Evolutionary conservation across 2,797 vertebrate species (phyloP).

Genomic region (Sternotherus odoratus): DNA sequence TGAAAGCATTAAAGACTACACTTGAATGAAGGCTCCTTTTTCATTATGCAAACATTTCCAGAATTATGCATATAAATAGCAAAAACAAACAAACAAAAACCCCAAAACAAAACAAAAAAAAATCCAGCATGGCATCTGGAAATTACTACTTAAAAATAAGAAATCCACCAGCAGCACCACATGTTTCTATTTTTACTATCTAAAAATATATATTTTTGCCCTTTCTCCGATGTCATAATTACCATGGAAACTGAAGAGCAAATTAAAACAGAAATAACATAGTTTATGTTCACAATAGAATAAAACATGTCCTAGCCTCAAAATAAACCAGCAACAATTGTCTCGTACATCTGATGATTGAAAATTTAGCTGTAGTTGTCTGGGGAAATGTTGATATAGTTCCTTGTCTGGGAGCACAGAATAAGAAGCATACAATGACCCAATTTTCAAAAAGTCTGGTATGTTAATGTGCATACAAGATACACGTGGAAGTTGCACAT

Average conservation of each 20-base stretch:
- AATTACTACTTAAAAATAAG: conserved; percentile 51
- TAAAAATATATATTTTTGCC: conserved; percentile 56
- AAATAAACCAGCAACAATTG: conserved; percentile 53
- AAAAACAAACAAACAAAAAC: neutral
- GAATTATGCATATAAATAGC: conserved; percentile 48
- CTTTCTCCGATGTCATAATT: conserved; percentile 76
- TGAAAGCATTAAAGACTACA: conserved; percentile 1
- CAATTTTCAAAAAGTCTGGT: neutral
- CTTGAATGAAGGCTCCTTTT: neutral
- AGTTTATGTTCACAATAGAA: conserved; percentile 73
- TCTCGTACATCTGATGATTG: neutral
- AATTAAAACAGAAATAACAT: conserved; percentile 78
- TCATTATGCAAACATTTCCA: conserved; percentile 44
- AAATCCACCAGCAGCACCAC: neutral
- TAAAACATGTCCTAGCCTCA: conserved; percentile 68
- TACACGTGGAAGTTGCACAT: neutral
- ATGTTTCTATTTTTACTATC: conserved; percentile 56
- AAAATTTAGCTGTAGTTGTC: conserved; percentile 28
- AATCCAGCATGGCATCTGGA: conserved; percentile 43
- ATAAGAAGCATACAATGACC: neutral
- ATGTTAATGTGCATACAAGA: neutral
- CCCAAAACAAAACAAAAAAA: neutral
- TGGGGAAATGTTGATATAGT: conserved; percentile 2
- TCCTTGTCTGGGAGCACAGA: neutral
- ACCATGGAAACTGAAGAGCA: conserved; percentile 82